phyloP scores from a whole-genome alignment of 2,113 vertebrate genomes.

The Uropsilus gracilis region DNA sequence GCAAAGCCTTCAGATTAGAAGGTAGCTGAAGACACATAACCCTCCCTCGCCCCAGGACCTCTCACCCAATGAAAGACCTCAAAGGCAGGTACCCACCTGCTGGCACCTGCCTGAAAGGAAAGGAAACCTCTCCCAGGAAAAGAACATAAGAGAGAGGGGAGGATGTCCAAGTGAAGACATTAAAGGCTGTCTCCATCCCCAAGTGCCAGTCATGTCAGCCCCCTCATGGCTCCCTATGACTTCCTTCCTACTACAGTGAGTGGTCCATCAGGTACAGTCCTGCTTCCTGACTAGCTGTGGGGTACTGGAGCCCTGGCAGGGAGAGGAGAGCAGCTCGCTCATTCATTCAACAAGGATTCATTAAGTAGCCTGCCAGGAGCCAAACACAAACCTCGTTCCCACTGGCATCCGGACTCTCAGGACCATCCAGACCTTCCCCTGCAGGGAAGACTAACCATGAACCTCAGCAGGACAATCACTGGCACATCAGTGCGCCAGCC shows the following conservation, averaged over 20 bases:
- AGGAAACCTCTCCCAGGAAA: neutral
- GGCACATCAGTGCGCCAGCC: neutral
- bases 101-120: neutral
- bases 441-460: too few relatives aligned
- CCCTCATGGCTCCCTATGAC: neutral
- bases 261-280: neutral
- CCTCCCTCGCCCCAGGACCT: rapidly evolving
- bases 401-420: too few relatives aligned
- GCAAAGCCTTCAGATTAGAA: neutral
- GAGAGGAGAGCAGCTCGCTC: neutral
- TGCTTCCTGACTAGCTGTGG: neutral
- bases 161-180: neutral
- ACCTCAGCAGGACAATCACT: too few relatives aligned
- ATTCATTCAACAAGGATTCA: neutral
- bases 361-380: neutral
- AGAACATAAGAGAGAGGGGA: neutral
- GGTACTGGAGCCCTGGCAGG: neutral
- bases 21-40: neutral
- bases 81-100: neutral
- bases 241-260: neutral
- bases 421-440: too few relatives aligned
- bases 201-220: too few relatives aligned
- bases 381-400: neutral
- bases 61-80: neutral
- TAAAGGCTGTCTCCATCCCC: neutral